Evolutionary conservation across 2,797 vertebrate species (phyloP).

Genomic region (Pithecia hirsuta): DNA sequence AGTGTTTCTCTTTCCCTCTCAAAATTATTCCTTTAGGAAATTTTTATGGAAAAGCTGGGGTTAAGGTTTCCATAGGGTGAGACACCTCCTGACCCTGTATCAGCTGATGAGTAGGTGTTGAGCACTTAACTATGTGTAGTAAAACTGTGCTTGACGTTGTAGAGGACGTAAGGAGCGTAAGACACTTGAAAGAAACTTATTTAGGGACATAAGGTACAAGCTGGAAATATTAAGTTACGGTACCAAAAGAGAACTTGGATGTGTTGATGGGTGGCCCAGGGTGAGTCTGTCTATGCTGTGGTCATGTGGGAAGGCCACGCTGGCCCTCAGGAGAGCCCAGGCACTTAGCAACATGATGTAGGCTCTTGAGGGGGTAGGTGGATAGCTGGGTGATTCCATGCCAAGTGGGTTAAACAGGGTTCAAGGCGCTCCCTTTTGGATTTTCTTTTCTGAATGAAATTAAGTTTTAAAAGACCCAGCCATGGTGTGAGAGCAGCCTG

Average conservation of each 20-base stretch:
- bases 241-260: not conserved
- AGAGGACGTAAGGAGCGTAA: not conserved
- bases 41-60: not conserved
- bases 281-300: not conserved
- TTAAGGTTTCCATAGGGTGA: not conserved
- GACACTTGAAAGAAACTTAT: not conserved
- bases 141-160: not conserved
- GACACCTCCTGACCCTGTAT: not conserved
- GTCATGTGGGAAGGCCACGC: not conserved
- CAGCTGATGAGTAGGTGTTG: not conserved
- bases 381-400: not conserved
- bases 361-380: no score
- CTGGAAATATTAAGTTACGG: not conserved
- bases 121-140: not conserved
- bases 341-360: rapidly evolving
- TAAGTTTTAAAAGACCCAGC: not conserved
- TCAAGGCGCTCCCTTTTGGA: not conserved
- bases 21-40: not conserved
- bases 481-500: rapidly evolving
- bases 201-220: not conserved
- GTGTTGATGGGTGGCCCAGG: not conserved
- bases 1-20: constrained; percentile 70
- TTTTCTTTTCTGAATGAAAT: not conserved
- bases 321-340: not conserved
- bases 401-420: not conserved